A percentile compares a stretch with the other conserved stretches of the same genome.
Conservation (phyloP, 2,888 invertebrate species). For the Acholoe squamosa region DNA sequence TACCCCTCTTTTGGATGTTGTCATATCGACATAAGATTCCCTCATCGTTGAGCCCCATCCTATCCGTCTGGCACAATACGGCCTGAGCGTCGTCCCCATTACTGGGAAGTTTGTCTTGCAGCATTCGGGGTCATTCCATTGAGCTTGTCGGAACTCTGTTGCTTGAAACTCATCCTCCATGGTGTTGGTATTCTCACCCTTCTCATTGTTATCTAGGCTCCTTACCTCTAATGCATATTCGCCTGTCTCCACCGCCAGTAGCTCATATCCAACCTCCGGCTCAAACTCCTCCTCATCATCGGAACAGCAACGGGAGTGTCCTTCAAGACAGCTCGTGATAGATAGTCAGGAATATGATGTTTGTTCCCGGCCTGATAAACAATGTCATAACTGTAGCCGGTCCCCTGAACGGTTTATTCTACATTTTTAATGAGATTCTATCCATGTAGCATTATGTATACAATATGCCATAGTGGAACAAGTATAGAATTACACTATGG, state of each 20-base stretch:
- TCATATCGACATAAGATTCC: background rate
- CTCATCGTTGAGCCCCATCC: background rate
- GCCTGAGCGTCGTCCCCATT: no score
- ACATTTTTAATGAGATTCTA: constrained; percentile 40
- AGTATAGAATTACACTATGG: constrained; percentile 10
- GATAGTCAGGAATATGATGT: background rate
- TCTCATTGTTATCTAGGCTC: no score
- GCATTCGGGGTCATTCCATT: background rate
- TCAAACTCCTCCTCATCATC: background rate
- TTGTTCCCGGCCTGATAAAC: background rate
- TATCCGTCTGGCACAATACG: background rate
- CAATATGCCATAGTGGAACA: constrained; percentile 36
- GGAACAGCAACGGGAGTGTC: no score
- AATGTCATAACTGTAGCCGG: background rate
- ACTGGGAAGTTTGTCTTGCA: no score
- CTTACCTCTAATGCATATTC: background rate
- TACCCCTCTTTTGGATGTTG: background rate
- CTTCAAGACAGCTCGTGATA: background rate
- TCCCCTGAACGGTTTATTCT: constrained; percentile 47
- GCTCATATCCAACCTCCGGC: background rate
- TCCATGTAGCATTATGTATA: constrained; percentile 37
- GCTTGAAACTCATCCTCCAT: background rate
- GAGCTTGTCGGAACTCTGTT: background rate
- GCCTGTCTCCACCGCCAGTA: background rate
- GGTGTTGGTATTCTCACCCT: no score